These are phyloP conservation scores for Picathartes gymnocephalus DNA, from an alignment of 2,113 vertebrate species.

Conservation along the genomic window DNA sequence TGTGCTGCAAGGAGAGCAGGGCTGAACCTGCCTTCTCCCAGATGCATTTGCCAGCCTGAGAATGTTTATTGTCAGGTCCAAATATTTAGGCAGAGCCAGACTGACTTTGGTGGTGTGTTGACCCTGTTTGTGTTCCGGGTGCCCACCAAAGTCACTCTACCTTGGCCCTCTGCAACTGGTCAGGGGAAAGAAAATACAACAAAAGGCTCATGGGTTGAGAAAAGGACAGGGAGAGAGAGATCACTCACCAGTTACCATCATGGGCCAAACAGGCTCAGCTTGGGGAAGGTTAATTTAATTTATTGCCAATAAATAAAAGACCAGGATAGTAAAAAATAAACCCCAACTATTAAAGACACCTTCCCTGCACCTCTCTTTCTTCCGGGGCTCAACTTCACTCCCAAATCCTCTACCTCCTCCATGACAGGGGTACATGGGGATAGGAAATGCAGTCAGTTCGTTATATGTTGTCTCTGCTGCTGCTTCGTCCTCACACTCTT, in stretches of 20 bases:
- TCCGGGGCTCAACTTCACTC: background rate
- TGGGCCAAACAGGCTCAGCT: background rate
- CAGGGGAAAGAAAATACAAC: background rate
- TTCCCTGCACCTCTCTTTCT: background rate
- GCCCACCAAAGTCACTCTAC: background rate
- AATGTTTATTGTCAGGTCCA: background rate
- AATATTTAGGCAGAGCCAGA: background rate
- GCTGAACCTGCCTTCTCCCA: background rate
- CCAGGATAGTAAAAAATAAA: background rate
- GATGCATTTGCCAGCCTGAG: background rate
- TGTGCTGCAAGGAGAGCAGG: background rate
- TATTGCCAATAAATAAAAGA: background rate
- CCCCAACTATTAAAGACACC: background rate
- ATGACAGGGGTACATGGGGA: background rate
- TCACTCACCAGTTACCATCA: background rate
- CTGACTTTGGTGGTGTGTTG: background rate
- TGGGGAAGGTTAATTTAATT: background rate
- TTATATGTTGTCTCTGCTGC: background rate
- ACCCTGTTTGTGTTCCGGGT: background rate
- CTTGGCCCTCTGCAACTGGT: background rate
- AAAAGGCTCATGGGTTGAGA: background rate
- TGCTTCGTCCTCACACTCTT: background rate
- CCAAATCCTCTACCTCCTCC: background rate
- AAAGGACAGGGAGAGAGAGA: background rate
- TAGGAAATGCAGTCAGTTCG: background rate